Evolutionary conservation across 2,797 vertebrate genomes (phyloP).

Genomic region (Bovichtus diacanthus): DNA sequence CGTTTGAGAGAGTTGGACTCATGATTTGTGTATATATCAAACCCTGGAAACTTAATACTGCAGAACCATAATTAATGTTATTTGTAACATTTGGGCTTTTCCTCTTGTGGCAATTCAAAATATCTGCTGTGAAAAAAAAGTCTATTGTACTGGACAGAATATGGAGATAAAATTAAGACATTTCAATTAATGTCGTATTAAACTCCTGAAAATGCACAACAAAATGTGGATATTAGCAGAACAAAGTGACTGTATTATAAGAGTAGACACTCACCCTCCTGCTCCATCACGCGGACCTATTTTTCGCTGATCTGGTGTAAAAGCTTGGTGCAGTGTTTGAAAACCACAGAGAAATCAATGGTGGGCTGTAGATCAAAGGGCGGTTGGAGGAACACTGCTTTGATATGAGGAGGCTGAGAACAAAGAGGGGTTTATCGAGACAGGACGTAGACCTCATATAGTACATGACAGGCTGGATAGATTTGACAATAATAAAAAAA

Average conservation of each 20-base stretch:
- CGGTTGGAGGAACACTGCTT: not conserved
- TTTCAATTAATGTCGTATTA: not conserved
- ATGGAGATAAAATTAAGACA: not conserved
- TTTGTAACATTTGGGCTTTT: not conserved
- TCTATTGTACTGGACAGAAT: not conserved
- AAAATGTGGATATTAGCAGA: not conserved
- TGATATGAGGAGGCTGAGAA: slow-evolving; percentile 2
- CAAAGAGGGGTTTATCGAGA: not conserved
- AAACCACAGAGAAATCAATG: not conserved
- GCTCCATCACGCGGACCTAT: not conserved
- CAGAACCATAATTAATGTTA: not conserved
- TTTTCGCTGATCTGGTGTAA: not conserved
- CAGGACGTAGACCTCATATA: not conserved
- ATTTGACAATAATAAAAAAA: not conserved
- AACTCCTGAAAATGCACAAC: not conserved
- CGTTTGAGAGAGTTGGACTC: no score
- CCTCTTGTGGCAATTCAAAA: not conserved
- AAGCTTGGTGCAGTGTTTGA: not conserved
- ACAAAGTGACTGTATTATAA: not conserved
- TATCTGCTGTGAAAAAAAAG: not conserved
- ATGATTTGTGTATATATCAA: no score
- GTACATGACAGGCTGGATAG: not conserved
- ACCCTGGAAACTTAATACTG: no score
- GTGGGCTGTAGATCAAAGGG: not conserved
- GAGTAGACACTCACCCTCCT: not conserved